Percentiles rank a stretch among this genome's conserved stretches.
Evolutionary conservation across 2,888 invertebrate species (phyloP).

Genomic region (Ligdia adustata): DNA sequence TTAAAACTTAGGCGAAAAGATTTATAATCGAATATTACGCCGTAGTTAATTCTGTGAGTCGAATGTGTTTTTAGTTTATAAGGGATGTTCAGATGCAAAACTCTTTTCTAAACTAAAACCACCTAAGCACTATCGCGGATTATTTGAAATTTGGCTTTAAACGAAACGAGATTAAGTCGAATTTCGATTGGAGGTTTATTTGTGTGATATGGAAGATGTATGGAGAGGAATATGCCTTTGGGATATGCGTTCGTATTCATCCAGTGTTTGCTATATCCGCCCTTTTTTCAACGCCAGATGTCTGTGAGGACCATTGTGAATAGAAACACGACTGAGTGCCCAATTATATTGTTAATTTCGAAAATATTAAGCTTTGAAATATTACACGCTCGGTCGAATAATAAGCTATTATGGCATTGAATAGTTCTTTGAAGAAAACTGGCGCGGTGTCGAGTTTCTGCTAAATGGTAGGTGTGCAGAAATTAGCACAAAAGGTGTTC

Average conservation of each 20-base stretch:
- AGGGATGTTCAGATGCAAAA: slow-evolving; percentile 82
- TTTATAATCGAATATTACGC: slow-evolving; percentile 20
- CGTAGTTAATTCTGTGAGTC: slow-evolving; percentile 29
- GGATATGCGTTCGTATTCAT: slow-evolving; percentile 74
- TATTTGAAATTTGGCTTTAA: slow-evolving; percentile 41
- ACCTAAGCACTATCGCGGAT: slow-evolving; percentile 32
- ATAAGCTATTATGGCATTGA: slow-evolving; percentile 72
- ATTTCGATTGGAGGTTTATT: slow-evolving; percentile 28
- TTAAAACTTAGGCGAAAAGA: slow-evolving; percentile 35
- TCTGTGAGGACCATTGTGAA: slow-evolving; percentile 66
- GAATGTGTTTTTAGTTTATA: slow-evolving; percentile 61
- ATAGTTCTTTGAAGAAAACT: slow-evolving; percentile 28
- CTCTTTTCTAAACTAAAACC: slow-evolving; percentile 41
- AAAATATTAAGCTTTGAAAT: slow-evolving; percentile 80
- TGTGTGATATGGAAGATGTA: slow-evolving; percentile 32
- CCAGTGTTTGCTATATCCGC: slow-evolving; percentile 78
- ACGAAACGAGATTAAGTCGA: slow-evolving; percentile 10
- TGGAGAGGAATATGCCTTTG: slow-evolving; percentile 54
- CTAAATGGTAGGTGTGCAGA: slow-evolving; percentile 35
- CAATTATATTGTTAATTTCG: slow-evolving; percentile 84
- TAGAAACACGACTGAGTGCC: slow-evolving; percentile 68
- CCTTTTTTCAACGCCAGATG: slow-evolving; percentile 81
- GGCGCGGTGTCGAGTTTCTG: slow-evolving; percentile 51
- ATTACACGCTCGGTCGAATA: slow-evolving; percentile 72
- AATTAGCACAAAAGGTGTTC: slow-evolving; percentile 41